phyloP scores from a whole-genome alignment of 1,140 invertebrate genomes.

The Saccostrea echinata region DNA sequence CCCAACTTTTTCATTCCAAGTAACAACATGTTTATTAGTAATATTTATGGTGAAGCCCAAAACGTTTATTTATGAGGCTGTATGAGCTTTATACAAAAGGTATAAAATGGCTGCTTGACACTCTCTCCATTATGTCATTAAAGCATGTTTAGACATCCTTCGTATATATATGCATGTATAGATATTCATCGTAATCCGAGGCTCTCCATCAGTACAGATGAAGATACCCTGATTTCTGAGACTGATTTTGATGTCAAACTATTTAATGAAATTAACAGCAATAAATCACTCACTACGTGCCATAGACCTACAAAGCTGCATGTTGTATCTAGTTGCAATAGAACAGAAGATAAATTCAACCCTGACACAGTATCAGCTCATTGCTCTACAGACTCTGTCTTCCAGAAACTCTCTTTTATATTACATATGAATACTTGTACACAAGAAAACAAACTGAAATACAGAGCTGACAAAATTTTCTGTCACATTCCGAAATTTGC shows the following conservation, averaged over 20 bases:
- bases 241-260: not conserved
- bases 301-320: not conserved
- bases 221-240: not conserved
- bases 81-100: not conserved
- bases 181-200: not conserved
- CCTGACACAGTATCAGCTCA: not conserved
- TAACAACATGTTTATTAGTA: slow-evolving; percentile 42
- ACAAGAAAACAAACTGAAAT: not conserved
- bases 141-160: not conserved
- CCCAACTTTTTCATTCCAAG: slow-evolving; percentile 49
- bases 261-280: not conserved
- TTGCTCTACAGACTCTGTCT: not conserved
- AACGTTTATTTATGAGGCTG: not conserved
- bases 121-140: not conserved
- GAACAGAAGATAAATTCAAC: not conserved
- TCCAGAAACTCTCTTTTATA: not conserved
- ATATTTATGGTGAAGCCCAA: slow-evolving; percentile 7
- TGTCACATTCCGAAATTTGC: not conserved
- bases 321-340: not conserved
- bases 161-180: too few relatives aligned
- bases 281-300: not conserved
- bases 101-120: not conserved
- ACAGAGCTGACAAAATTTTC: not conserved
- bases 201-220: not conserved
- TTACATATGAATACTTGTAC: not conserved